These are phyloP conservation scores for Solenopsis invicta DNA, from an alignment of 1,140 invertebrate genomes.

Conservation along the genomic window DNA sequence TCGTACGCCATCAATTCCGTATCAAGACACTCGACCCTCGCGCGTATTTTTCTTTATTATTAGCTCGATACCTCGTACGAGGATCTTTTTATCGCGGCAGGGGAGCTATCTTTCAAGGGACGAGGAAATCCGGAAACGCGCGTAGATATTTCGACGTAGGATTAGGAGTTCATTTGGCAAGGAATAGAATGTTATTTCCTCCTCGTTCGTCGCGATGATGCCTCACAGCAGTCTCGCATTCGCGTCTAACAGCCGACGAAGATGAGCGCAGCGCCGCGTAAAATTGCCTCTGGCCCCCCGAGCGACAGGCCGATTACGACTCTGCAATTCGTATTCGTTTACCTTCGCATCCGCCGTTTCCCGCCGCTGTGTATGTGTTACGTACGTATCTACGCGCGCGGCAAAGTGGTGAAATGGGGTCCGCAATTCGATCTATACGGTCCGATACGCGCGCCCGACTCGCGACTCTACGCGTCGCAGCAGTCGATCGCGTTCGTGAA, in stretches of 20 bases:
- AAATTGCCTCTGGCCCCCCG: constrained; percentile 29
- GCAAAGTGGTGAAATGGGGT: constrained; percentile 58
- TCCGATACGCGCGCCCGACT: constrained; percentile 68
- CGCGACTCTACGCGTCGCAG: constrained; percentile 22
- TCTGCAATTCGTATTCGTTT: constrained; percentile 32
- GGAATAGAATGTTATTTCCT: neutral
- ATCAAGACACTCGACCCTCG: neutral
- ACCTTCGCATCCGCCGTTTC: neutral
- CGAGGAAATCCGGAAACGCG: neutral
- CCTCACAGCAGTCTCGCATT: constrained; percentile 32
- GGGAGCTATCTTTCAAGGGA: neutral
- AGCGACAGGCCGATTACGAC: constrained; percentile 1
- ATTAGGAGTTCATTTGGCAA: neutral
- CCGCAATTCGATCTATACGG: constrained; percentile 76
- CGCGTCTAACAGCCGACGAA: constrained; percentile 33
- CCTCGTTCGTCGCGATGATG: neutral
- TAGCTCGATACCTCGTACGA: neutral
- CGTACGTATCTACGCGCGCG: constrained; percentile 33
- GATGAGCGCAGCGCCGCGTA: constrained; percentile 45
- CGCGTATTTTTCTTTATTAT: neutral
- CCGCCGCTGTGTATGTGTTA: neutral
- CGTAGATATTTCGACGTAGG: neutral
- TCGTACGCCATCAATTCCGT: neutral
- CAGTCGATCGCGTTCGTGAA: constrained; percentile 60
- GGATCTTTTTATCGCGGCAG: neutral